Conservation (phyloP, 2,113 vertebrate species). For the Echinops telfairi region DNA sequence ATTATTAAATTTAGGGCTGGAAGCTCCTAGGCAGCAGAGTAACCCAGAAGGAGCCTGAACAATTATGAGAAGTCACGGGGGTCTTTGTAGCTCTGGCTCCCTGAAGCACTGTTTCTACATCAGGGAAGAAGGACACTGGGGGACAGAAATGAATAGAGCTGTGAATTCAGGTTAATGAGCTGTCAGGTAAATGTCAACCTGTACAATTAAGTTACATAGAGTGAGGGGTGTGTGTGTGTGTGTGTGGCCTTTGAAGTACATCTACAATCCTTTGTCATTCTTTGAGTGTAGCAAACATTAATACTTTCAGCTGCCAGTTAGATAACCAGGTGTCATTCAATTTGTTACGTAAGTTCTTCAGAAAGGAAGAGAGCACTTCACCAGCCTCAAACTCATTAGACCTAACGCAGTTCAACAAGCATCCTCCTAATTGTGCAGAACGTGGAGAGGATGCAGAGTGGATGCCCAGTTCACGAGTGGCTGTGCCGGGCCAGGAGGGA, state of each 20-base stretch:
- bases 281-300: neutral
- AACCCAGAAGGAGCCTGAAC: neutral
- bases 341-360: conserved; percentile 37
- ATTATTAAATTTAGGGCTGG: neutral
- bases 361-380: conserved; percentile 24
- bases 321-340: neutral
- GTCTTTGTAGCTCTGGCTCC: neutral
- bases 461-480: neutral
- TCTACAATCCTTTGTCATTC: neutral
- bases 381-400: neutral
- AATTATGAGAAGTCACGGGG: neutral
- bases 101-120: neutral
- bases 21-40: neutral
- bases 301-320: neutral
- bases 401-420: neutral
- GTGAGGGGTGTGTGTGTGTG: neutral
- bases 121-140: neutral
- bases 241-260: conserved; percentile 10
- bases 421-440: neutral
- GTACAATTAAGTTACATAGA: neutral
- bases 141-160: neutral
- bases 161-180: neutral
- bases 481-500: neutral
- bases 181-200: neutral
- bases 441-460: neutral